Evolutionary conservation across 2,888 invertebrate genomes (phyloP).

Genomic region (Anodontia alba): DNA sequence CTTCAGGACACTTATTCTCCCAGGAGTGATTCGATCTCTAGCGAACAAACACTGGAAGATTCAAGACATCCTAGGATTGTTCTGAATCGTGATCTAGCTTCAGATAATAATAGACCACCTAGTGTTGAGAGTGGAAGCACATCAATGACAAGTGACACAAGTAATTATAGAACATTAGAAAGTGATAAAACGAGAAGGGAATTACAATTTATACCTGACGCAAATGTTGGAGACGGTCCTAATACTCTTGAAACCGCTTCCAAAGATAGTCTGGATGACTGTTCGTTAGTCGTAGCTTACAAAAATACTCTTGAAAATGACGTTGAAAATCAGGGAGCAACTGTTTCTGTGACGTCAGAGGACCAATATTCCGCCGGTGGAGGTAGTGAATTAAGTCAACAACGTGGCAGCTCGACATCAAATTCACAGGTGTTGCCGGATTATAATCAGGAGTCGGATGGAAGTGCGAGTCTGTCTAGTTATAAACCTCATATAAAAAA

Average conservation of each 20-base stretch:
- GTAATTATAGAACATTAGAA: constrained; percentile 41
- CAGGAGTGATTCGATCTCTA: constrained; percentile 56
- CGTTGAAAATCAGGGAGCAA: background rate
- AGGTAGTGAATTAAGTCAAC: constrained; percentile 17
- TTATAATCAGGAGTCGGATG: background rate
- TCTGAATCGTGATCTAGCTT: constrained; percentile 26
- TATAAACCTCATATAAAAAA: background rate
- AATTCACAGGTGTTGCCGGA: background rate
- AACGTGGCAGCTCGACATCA: background rate
- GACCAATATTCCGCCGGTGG: constrained; percentile 54
- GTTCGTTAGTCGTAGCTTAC: background rate
- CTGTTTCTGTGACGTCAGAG: background rate
- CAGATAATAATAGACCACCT: constrained; percentile 22
- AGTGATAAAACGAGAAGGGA: constrained; percentile 53
- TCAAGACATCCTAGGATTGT: constrained; percentile 37
- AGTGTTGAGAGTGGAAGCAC: constrained; percentile 51
- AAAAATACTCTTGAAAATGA: background rate
- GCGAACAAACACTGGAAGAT: constrained; percentile 53
- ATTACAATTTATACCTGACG: constrained; percentile 45
- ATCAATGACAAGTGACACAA: constrained; percentile 49
- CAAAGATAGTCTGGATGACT: constrained; percentile 37
- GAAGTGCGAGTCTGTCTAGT: constrained; percentile 4
- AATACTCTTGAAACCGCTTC: constrained; percentile 25
- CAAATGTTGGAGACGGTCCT: background rate
- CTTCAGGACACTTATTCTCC: constrained; percentile 40